Conservation (phyloP, 2,888 invertebrate genomes). For the Apeira syringaria region DNA sequence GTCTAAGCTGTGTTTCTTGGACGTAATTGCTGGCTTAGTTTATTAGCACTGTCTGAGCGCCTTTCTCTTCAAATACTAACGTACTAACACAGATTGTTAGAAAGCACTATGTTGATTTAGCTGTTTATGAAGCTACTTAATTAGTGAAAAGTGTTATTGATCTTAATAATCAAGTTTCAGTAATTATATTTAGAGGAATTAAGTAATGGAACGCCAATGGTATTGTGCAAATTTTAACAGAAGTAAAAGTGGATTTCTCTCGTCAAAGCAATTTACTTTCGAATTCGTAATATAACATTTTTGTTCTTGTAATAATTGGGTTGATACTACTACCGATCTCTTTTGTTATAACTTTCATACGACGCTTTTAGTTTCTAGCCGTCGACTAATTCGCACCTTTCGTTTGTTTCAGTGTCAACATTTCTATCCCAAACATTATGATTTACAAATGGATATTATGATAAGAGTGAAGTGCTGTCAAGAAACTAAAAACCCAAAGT, state of each 20-base stretch:
- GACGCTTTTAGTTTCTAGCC: neutral
- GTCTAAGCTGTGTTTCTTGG: slow-evolving; percentile 32
- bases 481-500: slow-evolving; percentile 84
- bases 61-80: slow-evolving; percentile 69
- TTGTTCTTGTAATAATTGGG: slow-evolving; percentile 7
- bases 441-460: slow-evolving; percentile 84
- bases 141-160: slow-evolving; percentile 16
- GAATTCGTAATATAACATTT: slow-evolving; percentile 18
- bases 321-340: slow-evolving; percentile 4
- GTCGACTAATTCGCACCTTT: slow-evolving; percentile 32
- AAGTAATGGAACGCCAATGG: slow-evolving; percentile 29
- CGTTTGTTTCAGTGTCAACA: slow-evolving; percentile 81
- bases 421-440: slow-evolving; percentile 83
- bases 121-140: slow-evolving; percentile 35
- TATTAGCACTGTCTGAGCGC: slow-evolving; percentile 43
- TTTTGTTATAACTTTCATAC: neutral
- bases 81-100: slow-evolving; percentile 47
- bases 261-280: slow-evolving; percentile 33
- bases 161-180: slow-evolving; percentile 1
- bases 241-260: slow-evolving; percentile 32
- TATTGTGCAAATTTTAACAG: slow-evolving; percentile 16
- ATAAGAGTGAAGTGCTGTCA: slow-evolving; percentile 83
- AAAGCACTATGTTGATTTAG: slow-evolving; percentile 47
- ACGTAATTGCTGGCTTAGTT: slow-evolving; percentile 41
- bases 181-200: slow-evolving; percentile 14